Evolutionary conservation across 2,797 vertebrate species (phyloP).

Genomic region (Bucorvus abyssinicus): DNA sequence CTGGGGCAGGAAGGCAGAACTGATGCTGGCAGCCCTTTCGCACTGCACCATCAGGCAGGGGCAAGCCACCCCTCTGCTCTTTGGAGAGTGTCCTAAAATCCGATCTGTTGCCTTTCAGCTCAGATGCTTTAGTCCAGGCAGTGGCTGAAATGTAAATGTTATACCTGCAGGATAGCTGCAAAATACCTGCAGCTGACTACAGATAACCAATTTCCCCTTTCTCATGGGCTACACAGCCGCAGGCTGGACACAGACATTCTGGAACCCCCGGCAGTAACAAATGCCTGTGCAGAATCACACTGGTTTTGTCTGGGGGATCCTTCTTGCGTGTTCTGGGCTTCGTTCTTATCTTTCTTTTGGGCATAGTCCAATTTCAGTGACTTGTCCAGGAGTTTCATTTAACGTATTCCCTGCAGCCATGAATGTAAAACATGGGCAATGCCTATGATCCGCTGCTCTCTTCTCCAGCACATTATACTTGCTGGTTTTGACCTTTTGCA

Average conservation of each 20-base stretch:
- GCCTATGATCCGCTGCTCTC: not conserved
- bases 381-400: not conserved
- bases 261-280: not conserved
- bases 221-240: not conserved
- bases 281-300: not conserved
- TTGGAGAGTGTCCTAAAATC: not conserved
- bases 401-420: not conserved
- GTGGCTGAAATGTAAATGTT: not conserved
- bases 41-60: not conserved
- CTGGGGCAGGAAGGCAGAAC: not conserved
- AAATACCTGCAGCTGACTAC: not conserved
- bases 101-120: not conserved
- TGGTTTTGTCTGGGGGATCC: not conserved
- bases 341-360: not conserved
- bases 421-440: not conserved
- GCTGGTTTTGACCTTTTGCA: not conserved
- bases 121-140: not conserved
- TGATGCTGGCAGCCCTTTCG: fast-evolving
- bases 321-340: not conserved
- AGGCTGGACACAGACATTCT: not conserved
- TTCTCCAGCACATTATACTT: not conserved
- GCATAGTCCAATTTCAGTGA: not conserved
- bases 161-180: not conserved
- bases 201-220: not conserved
- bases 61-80: not conserved